phyloP scores from a whole-genome alignment of 2,888 invertebrate genomes.

The Drosophila multiciliata region DNA sequence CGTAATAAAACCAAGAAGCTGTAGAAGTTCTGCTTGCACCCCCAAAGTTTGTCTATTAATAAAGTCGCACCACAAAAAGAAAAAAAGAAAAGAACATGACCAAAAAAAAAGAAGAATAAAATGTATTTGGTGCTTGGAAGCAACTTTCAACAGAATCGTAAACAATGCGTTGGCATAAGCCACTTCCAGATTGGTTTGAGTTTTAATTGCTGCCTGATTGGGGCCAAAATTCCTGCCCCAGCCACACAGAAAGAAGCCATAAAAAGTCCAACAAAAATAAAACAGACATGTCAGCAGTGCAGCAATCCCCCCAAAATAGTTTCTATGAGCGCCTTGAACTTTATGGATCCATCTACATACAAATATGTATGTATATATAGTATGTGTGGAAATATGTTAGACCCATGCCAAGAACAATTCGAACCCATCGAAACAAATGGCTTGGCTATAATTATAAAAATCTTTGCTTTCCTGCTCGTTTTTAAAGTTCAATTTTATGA shows the following conservation, averaged over 20 bases:
- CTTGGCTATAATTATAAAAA: conserved; percentile 68
- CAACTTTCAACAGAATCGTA: conserved; percentile 73
- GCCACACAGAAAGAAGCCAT: conserved; percentile 41
- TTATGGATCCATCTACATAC: conserved; percentile 35
- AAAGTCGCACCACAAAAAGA: conserved; percentile 21
- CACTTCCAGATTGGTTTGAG: conserved; percentile 13
- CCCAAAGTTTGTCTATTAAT: conserved; percentile 61
- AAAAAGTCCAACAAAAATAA: conserved; percentile 72
- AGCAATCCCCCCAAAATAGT: conserved; percentile 9
- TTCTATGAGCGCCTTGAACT: conserved; percentile 74
- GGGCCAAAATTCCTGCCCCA: conserved; percentile 35
- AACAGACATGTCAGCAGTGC: conserved; percentile 48
- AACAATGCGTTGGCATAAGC: conserved; percentile 63
- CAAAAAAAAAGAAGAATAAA: conserved; percentile 25
- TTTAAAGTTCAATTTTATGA: conserved; percentile 61
- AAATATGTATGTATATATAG: not conserved
- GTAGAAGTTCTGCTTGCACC: conserved; percentile 15
- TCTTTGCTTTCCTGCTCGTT: conserved; percentile 41
- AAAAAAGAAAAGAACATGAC: conserved; percentile 31
- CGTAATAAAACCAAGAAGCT: conserved; percentile 14
- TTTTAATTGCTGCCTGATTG: conserved; percentile 58
- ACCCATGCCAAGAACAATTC: conserved; percentile 61
- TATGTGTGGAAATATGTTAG: conserved; percentile 31
- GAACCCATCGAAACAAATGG: conserved; percentile 43
- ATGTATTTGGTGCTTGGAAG: conserved; percentile 41